phyloP scores from a whole-genome alignment of 2,113 vertebrate genomes.

The Maccullochella peelii region DNA sequence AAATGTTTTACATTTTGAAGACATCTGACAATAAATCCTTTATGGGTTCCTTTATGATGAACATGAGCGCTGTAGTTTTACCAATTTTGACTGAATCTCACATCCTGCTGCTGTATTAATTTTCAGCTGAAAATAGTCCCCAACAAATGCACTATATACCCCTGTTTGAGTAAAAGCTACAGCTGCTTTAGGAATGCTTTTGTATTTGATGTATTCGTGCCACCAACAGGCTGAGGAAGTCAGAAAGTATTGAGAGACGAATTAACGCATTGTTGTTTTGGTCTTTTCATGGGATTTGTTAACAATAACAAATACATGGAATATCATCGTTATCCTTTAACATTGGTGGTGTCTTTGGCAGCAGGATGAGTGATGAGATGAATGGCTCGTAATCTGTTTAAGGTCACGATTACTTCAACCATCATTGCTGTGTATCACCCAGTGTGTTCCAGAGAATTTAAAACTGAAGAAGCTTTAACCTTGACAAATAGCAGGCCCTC shows the following conservation, averaged over 20 bases:
- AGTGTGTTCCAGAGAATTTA: not conserved
- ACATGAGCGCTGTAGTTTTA: not conserved
- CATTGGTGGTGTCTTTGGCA: not conserved
- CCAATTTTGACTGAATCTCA: not conserved
- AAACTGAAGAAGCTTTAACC: slow-evolving; percentile 15
- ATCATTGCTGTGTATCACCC: not conserved
- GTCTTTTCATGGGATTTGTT: not conserved
- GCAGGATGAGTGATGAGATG: not conserved
- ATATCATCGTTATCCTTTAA: not conserved
- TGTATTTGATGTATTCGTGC: too few species aligned
- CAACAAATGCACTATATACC: too few species aligned
- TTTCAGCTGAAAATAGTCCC: not conserved
- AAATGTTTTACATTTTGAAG: too few species aligned
- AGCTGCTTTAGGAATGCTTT: too few species aligned
- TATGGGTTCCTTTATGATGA: too few species aligned
- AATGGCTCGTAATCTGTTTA: not conserved
- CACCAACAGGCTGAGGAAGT: not conserved
- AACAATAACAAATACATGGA: not conserved
- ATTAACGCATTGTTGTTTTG: not conserved
- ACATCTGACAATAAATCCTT: too few species aligned
- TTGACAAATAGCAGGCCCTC: slow-evolving; percentile 23
- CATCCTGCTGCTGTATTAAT: slow-evolving; percentile 2
- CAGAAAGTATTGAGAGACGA: not conserved
- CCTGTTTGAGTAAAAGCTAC: too few species aligned
- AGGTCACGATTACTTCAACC: not conserved